Evolutionary conservation across 2,888 invertebrate genomes (phyloP), one percentile per base, ranked within the genome.

Genomic region (Phymatocera aterrima): DNA sequence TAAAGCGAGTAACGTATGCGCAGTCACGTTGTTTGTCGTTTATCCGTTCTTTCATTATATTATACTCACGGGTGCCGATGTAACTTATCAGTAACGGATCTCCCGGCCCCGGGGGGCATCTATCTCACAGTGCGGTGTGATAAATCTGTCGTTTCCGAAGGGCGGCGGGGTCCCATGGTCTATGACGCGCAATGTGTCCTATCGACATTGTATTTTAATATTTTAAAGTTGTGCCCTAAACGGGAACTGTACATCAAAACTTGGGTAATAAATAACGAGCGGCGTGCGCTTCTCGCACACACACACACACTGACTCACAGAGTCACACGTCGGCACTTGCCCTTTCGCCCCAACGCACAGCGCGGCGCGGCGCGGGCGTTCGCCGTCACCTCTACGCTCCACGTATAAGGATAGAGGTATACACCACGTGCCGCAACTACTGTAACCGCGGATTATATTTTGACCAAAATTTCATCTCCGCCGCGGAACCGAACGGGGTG

Each of bases 171-270:
- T 5, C 57, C 57, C 57, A 57, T 57, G 28, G 10, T 21, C 57
- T 21, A 37, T 34, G 18, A 8, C 21, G 61, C 60, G 15, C 60
- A n/a, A 31, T n/a, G 15, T 28, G 72, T 51, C 51, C 34, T 72
- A 51, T 51, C 72, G 72, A 68, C 48, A 51, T 72, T 72, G 72
- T 51, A 51, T 72, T 72, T 72, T 72, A 72, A 72, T 72, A 72
- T 51, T 72, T 72, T 72, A 72, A 72, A 72, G 72, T 72, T 72
- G 31, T 24, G 3, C 72, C 34, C 72, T 48, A 72, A 72, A 72
- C 48, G 51, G 34, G 43, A 28, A 43, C 72, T 48, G 72, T 72
- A 72, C 34, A 72, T 72, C 72, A 72, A 72, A 72, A 72, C 72
- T 72, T 51, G 72, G 48, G 48, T 51, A 12, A 72, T 72, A 72